Percentiles rank a stretch among this genome's conserved stretches.
Conservation (phyloP, 1,140 invertebrate species). For the Aleiodes sp. region DNA sequence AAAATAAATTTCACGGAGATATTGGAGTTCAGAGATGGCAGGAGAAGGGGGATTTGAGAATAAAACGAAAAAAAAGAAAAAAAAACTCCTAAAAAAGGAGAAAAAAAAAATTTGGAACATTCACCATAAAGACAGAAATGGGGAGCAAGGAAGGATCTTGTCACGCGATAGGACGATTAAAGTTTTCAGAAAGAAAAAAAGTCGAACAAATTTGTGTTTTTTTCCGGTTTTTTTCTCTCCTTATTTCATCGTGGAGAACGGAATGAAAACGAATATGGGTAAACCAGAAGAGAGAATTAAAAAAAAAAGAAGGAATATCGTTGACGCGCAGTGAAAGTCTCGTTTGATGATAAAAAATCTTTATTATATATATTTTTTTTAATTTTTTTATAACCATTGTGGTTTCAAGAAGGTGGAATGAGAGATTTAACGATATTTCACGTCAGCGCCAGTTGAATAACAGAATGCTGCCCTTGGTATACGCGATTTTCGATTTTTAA, state of each 20-base stretch:
- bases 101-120: not conserved
- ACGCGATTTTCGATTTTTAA: not conserved
- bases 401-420: not conserved
- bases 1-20: slow-evolving; percentile 19
- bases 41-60: not conserved
- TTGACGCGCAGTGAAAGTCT: not conserved
- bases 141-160: slow-evolving; percentile 4
- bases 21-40: slow-evolving; percentile 17
- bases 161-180: slow-evolving; percentile 30
- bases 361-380: not conserved
- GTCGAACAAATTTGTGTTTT: no score
- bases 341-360: not conserved
- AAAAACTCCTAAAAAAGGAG: no score
- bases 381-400: not conserved
- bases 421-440: not conserved
- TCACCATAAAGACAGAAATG: slow-evolving; percentile 17
- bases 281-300: not conserved
- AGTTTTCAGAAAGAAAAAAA: slow-evolving; percentile 1
- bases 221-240: slow-evolving; percentile 19
- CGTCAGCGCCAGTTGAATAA: not conserved
- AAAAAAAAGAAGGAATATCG: not conserved
- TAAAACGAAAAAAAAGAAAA: not conserved
- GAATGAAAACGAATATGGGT: slow-evolving; percentile 7
- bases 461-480: no score
- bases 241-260: no score